These are phyloP conservation scores for Ceratosolen fusciceps DNA, from an alignment of 1,140 invertebrate species.

Conservation along the genomic window DNA sequence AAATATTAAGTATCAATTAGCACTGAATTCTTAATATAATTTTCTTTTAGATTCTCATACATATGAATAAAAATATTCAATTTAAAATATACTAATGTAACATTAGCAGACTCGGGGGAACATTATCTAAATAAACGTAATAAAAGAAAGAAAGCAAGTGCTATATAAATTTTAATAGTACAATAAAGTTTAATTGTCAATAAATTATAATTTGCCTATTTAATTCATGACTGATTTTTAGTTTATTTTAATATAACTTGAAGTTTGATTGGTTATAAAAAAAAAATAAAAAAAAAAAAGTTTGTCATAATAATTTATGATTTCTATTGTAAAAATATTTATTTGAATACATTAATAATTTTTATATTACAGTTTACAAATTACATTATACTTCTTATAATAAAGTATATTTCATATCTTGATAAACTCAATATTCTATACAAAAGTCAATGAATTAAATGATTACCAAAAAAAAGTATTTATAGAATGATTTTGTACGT, in stretches of 20 bases:
- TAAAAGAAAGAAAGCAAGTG: background rate
- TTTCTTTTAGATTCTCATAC: background rate
- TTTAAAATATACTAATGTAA: background rate
- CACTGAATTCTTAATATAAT: background rate
- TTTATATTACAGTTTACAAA: no score
- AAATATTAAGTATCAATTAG: slow-evolving; percentile 28
- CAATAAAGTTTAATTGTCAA: background rate
- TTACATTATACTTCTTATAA: no score
- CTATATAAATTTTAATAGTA: background rate
- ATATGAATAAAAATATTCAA: background rate
- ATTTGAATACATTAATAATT: no score
- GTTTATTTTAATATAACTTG: background rate
- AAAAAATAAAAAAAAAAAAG: background rate
- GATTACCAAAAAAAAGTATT: no score
- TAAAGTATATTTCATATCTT: no score
- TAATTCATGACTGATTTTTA: background rate
- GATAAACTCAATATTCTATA: no score
- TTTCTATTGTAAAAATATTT: no score
- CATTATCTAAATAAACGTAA: background rate
- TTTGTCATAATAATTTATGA: no score
- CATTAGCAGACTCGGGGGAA: background rate
- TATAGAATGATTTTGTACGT: no score
- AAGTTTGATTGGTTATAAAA: no score
- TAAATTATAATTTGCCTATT: background rate
- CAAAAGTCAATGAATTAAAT: no score